A percentile compares a stretch with the other conserved stretches of the same genome.
Evolutionary conservation across 2,888 invertebrate genomes (phyloP).

Genomic region (Malacosoma neustria): DNA sequence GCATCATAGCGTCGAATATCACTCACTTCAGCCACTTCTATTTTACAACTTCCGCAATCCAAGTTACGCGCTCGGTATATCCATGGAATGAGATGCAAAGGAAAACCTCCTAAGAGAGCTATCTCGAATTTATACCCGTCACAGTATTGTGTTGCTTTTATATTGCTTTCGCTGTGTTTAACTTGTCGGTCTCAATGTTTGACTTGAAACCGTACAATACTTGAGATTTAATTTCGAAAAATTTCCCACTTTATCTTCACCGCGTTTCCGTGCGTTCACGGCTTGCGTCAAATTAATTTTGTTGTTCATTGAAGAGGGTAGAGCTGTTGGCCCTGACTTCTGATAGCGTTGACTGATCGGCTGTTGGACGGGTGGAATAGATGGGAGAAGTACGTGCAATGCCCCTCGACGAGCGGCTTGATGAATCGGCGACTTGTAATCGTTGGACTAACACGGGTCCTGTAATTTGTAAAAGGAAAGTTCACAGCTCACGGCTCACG

Average conservation of each 20-base stretch:
- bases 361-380: slow-evolving; percentile 50
- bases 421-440: slow-evolving; percentile 68
- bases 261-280: slow-evolving; percentile 11
- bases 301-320: slow-evolving; percentile 43
- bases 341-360: slow-evolving; percentile 67
- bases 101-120: slow-evolving; percentile 28
- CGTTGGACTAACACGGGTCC: slow-evolving; percentile 59
- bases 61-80: slow-evolving; percentile 24
- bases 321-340: slow-evolving; percentile 29
- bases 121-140: slow-evolving; percentile 36
- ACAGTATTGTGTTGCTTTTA: slow-evolving; percentile 30
- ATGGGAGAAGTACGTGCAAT: slow-evolving; percentile 61
- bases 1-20: slow-evolving; percentile 18
- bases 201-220: slow-evolving; percentile 1
- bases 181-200: slow-evolving; percentile 15
- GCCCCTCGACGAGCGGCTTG: slow-evolving; percentile 43
- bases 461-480: slow-evolving; percentile 51
- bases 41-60: slow-evolving; percentile 38
- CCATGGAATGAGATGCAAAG: slow-evolving; percentile 27
- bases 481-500: slow-evolving; percentile 23
- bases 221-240: not conserved
- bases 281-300: slow-evolving; percentile 40
- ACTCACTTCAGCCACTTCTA: slow-evolving; percentile 19
- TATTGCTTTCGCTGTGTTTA: slow-evolving; percentile 30
- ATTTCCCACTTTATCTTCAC: no score